phyloP scores from a whole-genome alignment of 2,113 vertebrate genomes.

The Polypterus bichir region DNA sequence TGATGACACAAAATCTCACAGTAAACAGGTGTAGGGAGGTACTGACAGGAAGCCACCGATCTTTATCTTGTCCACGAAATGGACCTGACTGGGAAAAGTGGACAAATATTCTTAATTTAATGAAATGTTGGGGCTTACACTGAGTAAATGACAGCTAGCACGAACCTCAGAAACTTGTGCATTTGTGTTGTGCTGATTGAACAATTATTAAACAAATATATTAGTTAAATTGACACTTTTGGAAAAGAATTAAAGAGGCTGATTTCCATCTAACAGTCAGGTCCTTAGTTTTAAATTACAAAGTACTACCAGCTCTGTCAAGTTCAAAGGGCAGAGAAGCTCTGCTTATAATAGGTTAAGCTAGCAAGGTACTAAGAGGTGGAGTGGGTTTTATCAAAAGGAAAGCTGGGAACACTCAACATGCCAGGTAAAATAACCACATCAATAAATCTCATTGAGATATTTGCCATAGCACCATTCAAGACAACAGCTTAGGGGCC shows the following conservation, averaged over 20 bases:
- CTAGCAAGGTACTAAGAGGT: background rate
- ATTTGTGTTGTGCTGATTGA: too few species aligned
- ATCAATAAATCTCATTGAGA: slow-evolving; percentile 20
- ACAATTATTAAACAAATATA: too few species aligned
- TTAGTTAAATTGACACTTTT: background rate
- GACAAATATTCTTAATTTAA: too few species aligned
- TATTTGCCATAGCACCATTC: background rate
- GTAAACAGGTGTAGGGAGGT: too few species aligned
- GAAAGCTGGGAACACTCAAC: slow-evolving; percentile 10
- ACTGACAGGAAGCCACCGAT: too few species aligned
- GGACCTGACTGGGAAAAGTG: too few species aligned
- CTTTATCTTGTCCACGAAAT: too few species aligned
- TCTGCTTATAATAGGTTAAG: background rate
- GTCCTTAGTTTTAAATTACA: background rate
- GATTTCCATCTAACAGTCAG: slow-evolving; percentile 1
- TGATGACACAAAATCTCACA: too few species aligned
- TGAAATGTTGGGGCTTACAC: too few species aligned
- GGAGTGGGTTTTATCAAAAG: slow-evolving; percentile 3
- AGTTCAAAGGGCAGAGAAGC: slow-evolving; percentile 9
- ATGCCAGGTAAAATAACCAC: slow-evolving; percentile 26
- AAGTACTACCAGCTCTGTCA: background rate
- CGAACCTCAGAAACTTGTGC: too few species aligned
- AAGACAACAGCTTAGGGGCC: background rate
- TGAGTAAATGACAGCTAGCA: too few species aligned
- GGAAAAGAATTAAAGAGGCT: background rate